phyloP scores from a whole-genome alignment of 1,140 invertebrate genomes.

The Lethocerus indicus region DNA sequence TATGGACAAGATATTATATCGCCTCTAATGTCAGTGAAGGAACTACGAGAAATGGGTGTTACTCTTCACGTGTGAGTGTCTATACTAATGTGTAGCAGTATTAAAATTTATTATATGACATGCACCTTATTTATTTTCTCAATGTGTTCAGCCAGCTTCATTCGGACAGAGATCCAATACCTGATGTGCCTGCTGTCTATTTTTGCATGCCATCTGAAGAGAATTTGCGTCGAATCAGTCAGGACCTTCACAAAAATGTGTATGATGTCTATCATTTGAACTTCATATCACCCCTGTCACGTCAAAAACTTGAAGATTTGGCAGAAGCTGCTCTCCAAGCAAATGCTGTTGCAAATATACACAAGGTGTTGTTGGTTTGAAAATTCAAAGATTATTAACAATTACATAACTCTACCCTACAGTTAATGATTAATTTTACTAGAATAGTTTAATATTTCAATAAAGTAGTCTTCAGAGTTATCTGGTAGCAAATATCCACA shows the following conservation, averaged over 20 bases:
- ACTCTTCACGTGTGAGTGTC: conserved; percentile 81
- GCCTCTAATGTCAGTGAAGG: conserved; percentile 88
- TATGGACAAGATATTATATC: conserved; percentile 97
- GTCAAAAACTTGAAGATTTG: conserved; percentile 90
- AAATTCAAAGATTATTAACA: background rate
- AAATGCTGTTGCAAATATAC: conserved; percentile 74
- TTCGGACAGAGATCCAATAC: conserved; percentile 86
- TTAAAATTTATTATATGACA: background rate
- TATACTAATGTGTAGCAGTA: background rate
- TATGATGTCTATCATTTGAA: conserved; percentile 96
- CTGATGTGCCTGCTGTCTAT: conserved; percentile 96
- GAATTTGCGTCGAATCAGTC: conserved; percentile 85
- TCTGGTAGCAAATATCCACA: no score
- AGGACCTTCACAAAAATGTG: conserved; percentile 78
- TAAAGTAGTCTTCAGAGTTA: background rate
- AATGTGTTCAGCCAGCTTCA: conserved; percentile 49
- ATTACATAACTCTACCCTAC: background rate
- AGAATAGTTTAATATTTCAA: no score
- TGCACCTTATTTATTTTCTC: background rate
- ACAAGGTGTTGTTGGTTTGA: conserved; percentile 44
- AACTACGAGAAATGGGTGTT: conserved; percentile 87
- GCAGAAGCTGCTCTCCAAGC: conserved; percentile 79
- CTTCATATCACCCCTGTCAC: conserved; percentile 90
- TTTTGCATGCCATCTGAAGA: conserved; percentile 96
- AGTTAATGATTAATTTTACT: background rate